Base-by-base conservation (phyloP, 1,140 invertebrate species). In the Drosophila orena region DNA sequence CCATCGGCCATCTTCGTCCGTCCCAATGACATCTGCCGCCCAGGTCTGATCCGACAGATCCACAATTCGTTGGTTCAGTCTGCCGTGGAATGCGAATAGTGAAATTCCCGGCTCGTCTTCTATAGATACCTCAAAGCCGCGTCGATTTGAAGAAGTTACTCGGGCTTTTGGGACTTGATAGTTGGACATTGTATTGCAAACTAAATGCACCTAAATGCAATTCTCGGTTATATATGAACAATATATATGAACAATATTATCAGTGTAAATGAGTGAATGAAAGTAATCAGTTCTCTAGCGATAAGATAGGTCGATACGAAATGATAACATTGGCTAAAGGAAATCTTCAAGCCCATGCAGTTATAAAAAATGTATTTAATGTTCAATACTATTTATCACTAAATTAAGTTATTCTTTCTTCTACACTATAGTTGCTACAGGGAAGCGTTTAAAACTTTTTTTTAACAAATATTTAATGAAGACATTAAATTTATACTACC, bases 31-130 rank as follows among this genome's bases (percentile, higher is more conserved):
- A 40, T 53, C 49, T 4, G 35, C 27, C 4, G 59, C 37, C 49
- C 37, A 54, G 3, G 49, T 30, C 2, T 43, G 24, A 15, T 43
- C 17, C 7, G 2, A 7, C 1, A 50, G 24, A 47, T 35, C 17
- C 0, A n/a, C 30, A 27, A 58, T 58, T 2, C 17, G 46, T 6
- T 52, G 4, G 15, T 52, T 14, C 11, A 60, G 47, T 38, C 50
- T 60, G n/a, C 58, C 58, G 17, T 53, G 58, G 8, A 60, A 60
- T n/a, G 35, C 34, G 15, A 60, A 60, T 1, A 38, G 46, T 4
- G 46, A 17, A 17, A 58, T 35, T 12, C 55, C 56, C 5, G 42
- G n/a, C n/a, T 24, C 43, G 38, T 59, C 44, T 8, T 44, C 30
- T 27, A 59, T 38, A 11, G 34, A 38, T 1, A 59, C 57, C 11